Conservation (phyloP, 2,113 vertebrate genomes). For the Hystrix cristata region DNA sequence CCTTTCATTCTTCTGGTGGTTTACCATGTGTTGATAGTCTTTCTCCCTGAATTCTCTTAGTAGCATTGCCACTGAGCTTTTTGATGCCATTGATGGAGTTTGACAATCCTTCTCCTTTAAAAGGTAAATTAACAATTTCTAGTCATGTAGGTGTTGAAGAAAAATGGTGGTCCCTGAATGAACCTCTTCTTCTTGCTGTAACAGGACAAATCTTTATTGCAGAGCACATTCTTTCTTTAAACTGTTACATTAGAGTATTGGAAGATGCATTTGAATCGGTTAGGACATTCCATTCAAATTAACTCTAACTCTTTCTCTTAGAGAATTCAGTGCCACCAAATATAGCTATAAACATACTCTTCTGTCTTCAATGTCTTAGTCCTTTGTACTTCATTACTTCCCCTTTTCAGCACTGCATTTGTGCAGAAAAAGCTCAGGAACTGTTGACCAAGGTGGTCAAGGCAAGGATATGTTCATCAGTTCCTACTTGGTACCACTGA, state of each 20-base stretch:
- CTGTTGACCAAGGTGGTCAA: neutral
- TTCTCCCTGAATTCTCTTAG: neutral
- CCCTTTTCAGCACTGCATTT: neutral
- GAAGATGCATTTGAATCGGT: neutral
- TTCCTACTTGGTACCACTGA: neutral
- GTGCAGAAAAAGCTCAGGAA: neutral
- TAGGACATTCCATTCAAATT: neutral
- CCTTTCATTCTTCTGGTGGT: neutral
- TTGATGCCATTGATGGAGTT: neutral
- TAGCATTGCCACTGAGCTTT: neutral
- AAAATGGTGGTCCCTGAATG: neutral
- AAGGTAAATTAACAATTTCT: neutral
- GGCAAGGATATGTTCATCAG: neutral
- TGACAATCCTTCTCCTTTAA: neutral
- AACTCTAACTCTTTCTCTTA: neutral
- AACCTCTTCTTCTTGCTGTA: neutral
- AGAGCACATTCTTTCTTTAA: neutral
- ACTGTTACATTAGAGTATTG: neutral
- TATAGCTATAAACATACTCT: neutral
- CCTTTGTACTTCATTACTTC: neutral
- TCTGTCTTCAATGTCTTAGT: neutral
- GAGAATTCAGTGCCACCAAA: neutral
- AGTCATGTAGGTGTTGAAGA: neutral
- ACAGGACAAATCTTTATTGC: constrained; percentile 23
- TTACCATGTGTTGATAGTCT: neutral